These are phyloP conservation scores for Capra hircus DNA, from an alignment of 2,113 vertebrate species.

Conservation along the genomic window DNA sequence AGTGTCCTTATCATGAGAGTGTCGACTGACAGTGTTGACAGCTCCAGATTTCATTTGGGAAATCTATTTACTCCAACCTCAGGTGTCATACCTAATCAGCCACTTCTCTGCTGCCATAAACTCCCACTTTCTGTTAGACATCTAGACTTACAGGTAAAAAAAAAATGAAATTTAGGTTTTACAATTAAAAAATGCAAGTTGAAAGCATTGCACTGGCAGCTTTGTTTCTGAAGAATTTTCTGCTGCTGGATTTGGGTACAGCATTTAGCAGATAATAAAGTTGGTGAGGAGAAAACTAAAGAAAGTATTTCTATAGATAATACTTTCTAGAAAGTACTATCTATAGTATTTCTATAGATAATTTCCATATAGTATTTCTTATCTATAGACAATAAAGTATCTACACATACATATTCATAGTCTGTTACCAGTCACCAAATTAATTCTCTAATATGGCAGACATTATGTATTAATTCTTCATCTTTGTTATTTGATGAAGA, in stretches of 20 bases:
- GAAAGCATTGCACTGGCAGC: constrained; percentile 9
- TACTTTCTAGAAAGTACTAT: not conserved
- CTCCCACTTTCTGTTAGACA: constrained; percentile 53
- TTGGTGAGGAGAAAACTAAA: not conserved
- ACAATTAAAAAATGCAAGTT: constrained; percentile 57
- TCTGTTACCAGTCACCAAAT: not conserved
- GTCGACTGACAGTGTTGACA: constrained; percentile 62
- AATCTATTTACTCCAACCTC: constrained; percentile 58
- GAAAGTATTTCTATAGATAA: not conserved
- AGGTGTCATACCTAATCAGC: constrained; percentile 65
- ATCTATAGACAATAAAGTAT: not conserved
- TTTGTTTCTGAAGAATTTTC: constrained; percentile 52
- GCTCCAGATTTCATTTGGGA: constrained; percentile 51
- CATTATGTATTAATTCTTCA: not conserved
- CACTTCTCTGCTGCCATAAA: constrained; percentile 44
- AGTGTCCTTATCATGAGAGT: not conserved
- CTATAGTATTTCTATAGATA: not conserved
- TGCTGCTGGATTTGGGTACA: rapidly evolving
- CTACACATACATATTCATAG: not conserved
- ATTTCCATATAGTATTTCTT: too few relatives aligned
- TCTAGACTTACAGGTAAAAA: constrained; percentile 59
- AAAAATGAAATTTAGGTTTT: constrained; percentile 47
- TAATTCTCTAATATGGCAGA: not conserved
- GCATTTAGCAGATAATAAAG: constrained; percentile 20
- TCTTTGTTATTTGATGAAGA: not conserved